phyloP scores from a whole-genome alignment of 2,888 invertebrate genomes.

The Rambutsinella grinnellia region DNA sequence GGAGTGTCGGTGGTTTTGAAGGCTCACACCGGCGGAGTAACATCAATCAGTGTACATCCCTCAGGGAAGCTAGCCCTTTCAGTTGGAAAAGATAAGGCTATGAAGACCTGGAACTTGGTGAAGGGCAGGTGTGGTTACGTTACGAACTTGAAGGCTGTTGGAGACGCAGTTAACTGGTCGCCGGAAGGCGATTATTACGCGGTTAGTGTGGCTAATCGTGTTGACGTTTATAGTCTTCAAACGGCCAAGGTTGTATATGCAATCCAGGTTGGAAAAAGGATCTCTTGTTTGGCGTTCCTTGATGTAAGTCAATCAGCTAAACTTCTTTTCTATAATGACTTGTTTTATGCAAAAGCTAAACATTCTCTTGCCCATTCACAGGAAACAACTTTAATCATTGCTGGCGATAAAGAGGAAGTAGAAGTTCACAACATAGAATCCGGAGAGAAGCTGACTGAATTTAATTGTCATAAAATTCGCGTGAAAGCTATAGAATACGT shows the following conservation, averaged over 20 bases:
- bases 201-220: constrained; percentile 78
- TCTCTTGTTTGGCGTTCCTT: constrained; percentile 80
- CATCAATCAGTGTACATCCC: constrained; percentile 86
- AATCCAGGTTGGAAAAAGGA: constrained; percentile 78
- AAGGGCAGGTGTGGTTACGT: constrained; percentile 92
- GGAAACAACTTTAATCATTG: constrained; percentile 77
- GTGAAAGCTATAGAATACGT: constrained; percentile 62
- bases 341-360: constrained; percentile 78
- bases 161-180: constrained; percentile 76
- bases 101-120: constrained; percentile 94
- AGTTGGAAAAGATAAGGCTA: constrained; percentile 84
- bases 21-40: constrained; percentile 80
- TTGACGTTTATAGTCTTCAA: constrained; percentile 86
- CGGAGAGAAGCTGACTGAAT: constrained; percentile 56
- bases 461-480: constrained; percentile 65
- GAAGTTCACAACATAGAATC: constrained; percentile 65
- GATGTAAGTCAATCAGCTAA: constrained; percentile 71
- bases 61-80: constrained; percentile 90
- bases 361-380: no score
- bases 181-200: constrained; percentile 83
- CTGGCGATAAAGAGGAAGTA: constrained; percentile 82
- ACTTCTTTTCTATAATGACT: constrained; percentile 68
- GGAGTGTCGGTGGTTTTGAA: constrained; percentile 82
- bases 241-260: constrained; percentile 80
- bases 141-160: constrained; percentile 84